Percentiles rank a stretch among this genome's conserved stretches.
Evolutionary conservation across 2,113 vertebrate species (phyloP).

Genomic region (Syngnathus scovelli): DNA sequence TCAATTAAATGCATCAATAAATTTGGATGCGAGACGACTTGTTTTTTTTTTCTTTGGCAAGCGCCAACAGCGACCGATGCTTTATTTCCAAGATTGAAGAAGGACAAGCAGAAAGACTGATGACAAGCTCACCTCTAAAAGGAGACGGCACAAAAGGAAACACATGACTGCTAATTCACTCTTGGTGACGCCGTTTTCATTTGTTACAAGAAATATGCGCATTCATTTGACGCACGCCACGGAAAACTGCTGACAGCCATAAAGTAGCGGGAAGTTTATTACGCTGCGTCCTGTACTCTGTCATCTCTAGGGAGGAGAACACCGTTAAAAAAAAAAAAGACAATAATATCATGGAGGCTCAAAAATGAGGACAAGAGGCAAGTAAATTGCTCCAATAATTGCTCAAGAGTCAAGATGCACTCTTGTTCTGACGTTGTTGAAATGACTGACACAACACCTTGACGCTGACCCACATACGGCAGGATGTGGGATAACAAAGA

Average conservation of each 20-base stretch:
- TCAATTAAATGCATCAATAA: background rate
- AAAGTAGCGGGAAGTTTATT: background rate
- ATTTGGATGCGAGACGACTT: background rate
- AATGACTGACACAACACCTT: slow-evolving; percentile 24
- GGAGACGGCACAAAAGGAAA: background rate
- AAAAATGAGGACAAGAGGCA: slow-evolving; percentile 21
- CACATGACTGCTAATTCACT: background rate
- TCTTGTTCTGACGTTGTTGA: slow-evolving; percentile 14
- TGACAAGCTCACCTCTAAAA: background rate
- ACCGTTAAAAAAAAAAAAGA: slow-evolving; percentile 8
- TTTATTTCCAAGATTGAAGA: background rate
- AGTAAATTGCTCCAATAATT: slow-evolving; percentile 26
- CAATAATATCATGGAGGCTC: slow-evolving; percentile 19
- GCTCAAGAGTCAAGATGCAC: slow-evolving; percentile 31
- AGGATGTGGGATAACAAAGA: slow-evolving; percentile 9
- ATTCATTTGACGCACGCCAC: background rate
- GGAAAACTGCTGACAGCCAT: background rate
- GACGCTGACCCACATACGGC: slow-evolving; percentile 62
- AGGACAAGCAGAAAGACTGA: background rate
- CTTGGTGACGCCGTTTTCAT: background rate
- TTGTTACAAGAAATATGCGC: background rate
- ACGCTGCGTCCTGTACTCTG: background rate
- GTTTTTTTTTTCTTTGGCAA: background rate
- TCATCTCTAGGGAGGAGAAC: slow-evolving; percentile 14
- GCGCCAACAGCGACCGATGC: background rate